These are phyloP conservation scores for Eulemur mongoz DNA, from an alignment of 2,797 vertebrate genomes.

Conservation along the genomic window DNA sequence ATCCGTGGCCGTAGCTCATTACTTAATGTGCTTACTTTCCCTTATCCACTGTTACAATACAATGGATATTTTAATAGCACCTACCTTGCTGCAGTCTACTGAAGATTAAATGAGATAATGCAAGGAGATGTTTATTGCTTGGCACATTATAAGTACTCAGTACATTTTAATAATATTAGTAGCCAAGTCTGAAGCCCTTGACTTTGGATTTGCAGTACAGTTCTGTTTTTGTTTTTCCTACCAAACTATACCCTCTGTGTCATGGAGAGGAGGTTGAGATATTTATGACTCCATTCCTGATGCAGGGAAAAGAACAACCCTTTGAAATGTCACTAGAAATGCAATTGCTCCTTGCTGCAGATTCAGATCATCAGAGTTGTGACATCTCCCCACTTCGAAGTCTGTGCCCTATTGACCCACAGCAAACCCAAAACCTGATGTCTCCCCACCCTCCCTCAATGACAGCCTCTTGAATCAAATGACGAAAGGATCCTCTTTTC, in stretches of 20 bases:
- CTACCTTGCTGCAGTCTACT: neutral
- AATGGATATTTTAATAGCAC: neutral
- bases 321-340: neutral
- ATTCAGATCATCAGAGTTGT: neutral
- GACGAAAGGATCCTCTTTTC: slow-evolving; percentile 71
- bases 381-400: neutral
- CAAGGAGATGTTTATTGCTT: neutral
- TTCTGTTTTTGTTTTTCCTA: neutral
- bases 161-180: neutral
- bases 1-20: neutral
- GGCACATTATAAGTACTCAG: neutral
- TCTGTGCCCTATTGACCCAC: neutral
- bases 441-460: slow-evolving; percentile 20
- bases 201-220: neutral
- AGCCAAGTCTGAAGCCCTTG: neutral
- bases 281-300: slow-evolving; percentile 6
- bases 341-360: neutral
- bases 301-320: neutral
- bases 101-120: neutral
- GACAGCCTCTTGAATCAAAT: slow-evolving; percentile 77
- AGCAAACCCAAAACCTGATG: neutral
- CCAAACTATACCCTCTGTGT: neutral
- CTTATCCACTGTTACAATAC: neutral
- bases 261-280: neutral
- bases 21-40: neutral